Evolutionary conservation across 1,140 invertebrate genomes (phyloP).

Genomic region (Drosophila parvula): DNA sequence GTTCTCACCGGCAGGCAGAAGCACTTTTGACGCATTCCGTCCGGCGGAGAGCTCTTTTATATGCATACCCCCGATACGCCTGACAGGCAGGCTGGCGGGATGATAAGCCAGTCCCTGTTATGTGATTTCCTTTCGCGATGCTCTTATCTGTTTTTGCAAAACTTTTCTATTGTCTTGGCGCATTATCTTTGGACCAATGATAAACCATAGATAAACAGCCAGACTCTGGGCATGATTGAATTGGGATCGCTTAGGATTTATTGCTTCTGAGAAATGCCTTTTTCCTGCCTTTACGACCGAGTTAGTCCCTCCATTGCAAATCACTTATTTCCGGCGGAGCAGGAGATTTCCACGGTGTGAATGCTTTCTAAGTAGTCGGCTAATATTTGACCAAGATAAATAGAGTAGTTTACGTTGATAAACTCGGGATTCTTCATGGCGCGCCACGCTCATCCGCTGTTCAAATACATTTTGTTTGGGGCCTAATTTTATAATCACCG

Average conservation of each 20-base stretch:
- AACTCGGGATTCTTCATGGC: conserved; percentile 36
- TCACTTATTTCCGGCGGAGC: conserved; percentile 1
- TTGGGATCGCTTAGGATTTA: conserved; percentile 24
- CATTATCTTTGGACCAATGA: conserved; percentile 37
- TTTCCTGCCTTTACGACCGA: not conserved
- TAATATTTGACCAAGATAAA: conserved; percentile 38
- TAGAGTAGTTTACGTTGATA: conserved; percentile 51
- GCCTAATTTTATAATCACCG: conserved; percentile 40
- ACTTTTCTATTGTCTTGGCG: conserved; percentile 44
- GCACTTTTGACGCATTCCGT: conserved; percentile 69
- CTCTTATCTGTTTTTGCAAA: conserved; percentile 50
- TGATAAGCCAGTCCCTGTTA: conserved; percentile 60
- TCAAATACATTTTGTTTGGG: conserved; percentile 50
- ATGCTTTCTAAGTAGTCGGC: conserved; percentile 27
- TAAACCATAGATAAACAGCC: conserved; percentile 31
- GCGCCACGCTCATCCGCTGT: conserved; percentile 43
- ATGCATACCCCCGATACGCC: conserved; percentile 36
- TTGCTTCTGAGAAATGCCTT: conserved; percentile 3
- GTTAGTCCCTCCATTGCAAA: not conserved
- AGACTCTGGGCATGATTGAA: conserved; percentile 12
- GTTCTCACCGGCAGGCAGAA: conserved; percentile 2
- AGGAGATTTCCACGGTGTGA: conserved; percentile 25
- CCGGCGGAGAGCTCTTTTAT: conserved; percentile 58
- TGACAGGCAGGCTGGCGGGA: conserved; percentile 18
- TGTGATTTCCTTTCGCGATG: conserved; percentile 58